These are phyloP conservation scores for Erebia aethiops DNA, from an alignment of 2,888 invertebrate genomes.

Conservation along the genomic window DNA sequence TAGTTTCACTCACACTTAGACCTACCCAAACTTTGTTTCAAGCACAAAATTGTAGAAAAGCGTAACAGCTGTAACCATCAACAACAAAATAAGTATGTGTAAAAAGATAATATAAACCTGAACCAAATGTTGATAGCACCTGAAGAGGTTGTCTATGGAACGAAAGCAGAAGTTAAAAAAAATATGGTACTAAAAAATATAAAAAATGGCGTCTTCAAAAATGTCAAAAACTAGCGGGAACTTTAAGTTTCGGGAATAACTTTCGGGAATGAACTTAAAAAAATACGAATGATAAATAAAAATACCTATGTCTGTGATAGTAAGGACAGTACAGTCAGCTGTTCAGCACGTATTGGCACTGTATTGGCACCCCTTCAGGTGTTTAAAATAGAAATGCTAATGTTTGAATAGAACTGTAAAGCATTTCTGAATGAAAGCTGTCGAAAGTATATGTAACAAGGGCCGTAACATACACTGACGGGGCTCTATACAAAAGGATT, in stretches of 20 bases:
- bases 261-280: background rate
- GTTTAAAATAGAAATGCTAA: slow-evolving; percentile 36
- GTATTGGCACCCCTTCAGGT: slow-evolving; percentile 40
- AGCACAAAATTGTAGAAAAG: no score
- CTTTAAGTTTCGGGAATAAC: background rate
- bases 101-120: slow-evolving; percentile 5
- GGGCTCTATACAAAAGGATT: background rate
- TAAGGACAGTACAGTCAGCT: slow-evolving; percentile 10
- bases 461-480: background rate
- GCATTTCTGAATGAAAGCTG: slow-evolving; percentile 5
- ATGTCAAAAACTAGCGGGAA: background rate
- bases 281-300: background rate
- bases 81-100: background rate
- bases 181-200: background rate
- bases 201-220: background rate
- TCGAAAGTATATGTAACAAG: background rate
- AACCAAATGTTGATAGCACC: slow-evolving; percentile 21
- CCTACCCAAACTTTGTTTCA: no score
- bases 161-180: slow-evolving; percentile 20
- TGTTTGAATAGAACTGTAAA: background rate
- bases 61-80: no score
- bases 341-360: slow-evolving; percentile 21
- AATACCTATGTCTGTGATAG: background rate
- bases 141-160: background rate
- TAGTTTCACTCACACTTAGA: no score